Percentiles rank a stretch among this genome's conserved stretches.
phyloP scores from a whole-genome alignment of 2,888 invertebrate species.

The Zonitis immaculata region DNA sequence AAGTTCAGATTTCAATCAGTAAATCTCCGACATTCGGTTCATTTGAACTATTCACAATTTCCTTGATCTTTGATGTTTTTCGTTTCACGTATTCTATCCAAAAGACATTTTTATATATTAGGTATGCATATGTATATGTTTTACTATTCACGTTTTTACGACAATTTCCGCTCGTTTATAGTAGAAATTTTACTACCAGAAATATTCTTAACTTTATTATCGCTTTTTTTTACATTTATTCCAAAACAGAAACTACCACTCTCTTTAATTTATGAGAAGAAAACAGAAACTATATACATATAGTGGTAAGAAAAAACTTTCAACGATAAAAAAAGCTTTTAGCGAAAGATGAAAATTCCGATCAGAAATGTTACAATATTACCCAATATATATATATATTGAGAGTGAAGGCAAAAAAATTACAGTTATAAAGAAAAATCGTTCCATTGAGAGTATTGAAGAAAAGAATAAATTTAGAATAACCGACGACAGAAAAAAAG shows the following conservation, averaged over 20 bases:
- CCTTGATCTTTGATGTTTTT: not conserved
- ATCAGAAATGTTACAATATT: not conserved
- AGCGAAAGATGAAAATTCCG: not conserved
- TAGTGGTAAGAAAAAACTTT: too few species aligned
- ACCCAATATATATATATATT: too few species aligned
- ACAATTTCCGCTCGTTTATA: not conserved
- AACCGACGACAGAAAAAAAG: too few species aligned
- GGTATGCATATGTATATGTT: not conserved
- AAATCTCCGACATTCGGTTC: not conserved
- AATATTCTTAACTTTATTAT: not conserved
- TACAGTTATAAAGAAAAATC: not conserved
- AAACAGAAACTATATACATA: too few species aligned
- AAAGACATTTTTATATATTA: not conserved
- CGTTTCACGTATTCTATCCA: not conserved
- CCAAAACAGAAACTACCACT: not conserved
- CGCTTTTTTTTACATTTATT: not conserved
- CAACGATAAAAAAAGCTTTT: not conserved
- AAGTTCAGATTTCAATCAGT: not conserved
- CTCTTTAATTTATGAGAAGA: too few species aligned
- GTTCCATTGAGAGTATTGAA: not conserved
- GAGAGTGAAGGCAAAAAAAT: not conserved
- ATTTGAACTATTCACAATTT: not conserved
- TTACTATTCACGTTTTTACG: not conserved
- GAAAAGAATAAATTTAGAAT: not conserved
- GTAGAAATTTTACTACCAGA: too few species aligned